Percentiles rank a stretch among this genome's conserved stretches.
Conservation (phyloP, 2,888 invertebrate species). For the Lysandra bellargus region DNA sequence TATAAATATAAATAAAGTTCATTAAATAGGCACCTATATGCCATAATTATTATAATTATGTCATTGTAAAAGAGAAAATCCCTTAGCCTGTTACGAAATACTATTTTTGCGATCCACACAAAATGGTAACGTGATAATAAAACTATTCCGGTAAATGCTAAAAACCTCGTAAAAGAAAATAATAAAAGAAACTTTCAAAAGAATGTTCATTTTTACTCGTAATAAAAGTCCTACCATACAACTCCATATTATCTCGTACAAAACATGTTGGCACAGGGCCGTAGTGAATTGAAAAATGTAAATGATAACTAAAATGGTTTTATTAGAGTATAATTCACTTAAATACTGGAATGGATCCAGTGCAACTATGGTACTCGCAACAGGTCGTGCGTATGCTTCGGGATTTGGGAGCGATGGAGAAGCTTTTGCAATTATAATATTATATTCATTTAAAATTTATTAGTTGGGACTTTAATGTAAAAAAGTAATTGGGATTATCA, state of each 20-base stretch:
- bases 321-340: slow-evolving; percentile 73
- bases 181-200: slow-evolving; percentile 15
- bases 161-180: slow-evolving; percentile 6
- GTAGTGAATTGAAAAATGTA: slow-evolving; percentile 76
- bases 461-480: background rate
- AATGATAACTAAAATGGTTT: slow-evolving; percentile 73
- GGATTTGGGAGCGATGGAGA: slow-evolving; percentile 45
- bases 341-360: slow-evolving; percentile 69
- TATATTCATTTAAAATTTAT: background rate
- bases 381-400: slow-evolving; percentile 62
- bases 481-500: background rate
- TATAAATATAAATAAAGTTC: background rate
- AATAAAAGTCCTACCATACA: slow-evolving; percentile 33
- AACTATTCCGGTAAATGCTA: slow-evolving; percentile 17
- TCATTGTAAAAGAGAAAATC: background rate
- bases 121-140: slow-evolving; percentile 4
- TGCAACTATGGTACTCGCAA: slow-evolving; percentile 52
- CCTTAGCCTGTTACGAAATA: background rate
- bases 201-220: slow-evolving; percentile 32
- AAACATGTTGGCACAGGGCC: slow-evolving; percentile 63
- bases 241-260: slow-evolving; percentile 36
- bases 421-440: slow-evolving; percentile 29
- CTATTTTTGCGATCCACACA: background rate
- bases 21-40: background rate
- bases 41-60: background rate